Evolutionary conservation across 2,113 vertebrate genomes (phyloP).

Genomic region (Nestor notabilis): DNA sequence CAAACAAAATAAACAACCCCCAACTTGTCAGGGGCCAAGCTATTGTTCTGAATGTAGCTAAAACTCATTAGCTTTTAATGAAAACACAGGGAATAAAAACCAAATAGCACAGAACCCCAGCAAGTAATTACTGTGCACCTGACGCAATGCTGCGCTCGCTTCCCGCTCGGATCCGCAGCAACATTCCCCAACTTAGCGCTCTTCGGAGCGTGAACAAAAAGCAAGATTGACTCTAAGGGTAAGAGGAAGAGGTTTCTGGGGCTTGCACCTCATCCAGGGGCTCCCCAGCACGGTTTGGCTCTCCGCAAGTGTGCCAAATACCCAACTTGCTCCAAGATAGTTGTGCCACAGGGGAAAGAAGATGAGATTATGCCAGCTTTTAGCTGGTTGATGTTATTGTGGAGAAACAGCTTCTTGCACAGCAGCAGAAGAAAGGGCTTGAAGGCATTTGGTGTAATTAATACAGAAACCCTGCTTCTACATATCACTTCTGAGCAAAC

Average conservation of each 20-base stretch:
- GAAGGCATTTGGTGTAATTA: neutral
- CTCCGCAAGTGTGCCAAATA: neutral
- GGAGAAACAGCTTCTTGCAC: neutral
- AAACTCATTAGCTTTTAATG: constrained; percentile 78
- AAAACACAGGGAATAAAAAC: constrained; percentile 77
- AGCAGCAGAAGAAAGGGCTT: neutral
- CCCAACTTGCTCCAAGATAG: neutral
- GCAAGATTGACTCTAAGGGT: constrained; percentile 32
- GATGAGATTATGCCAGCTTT: neutral
- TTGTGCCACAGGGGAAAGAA: neutral
- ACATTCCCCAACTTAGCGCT: constrained; percentile 44
- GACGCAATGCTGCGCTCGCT: constrained; percentile 55
- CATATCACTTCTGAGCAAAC: neutral
- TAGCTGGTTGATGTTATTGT: neutral
- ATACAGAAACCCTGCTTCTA: neutral
- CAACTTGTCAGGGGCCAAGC: constrained; percentile 65
- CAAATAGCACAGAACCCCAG: constrained; percentile 70
- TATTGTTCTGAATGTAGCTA: constrained; percentile 67
- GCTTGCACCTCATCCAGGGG: neutral
- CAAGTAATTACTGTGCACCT: constrained; percentile 71
- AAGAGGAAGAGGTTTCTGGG: constrained; percentile 27
- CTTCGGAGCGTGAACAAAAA: constrained; percentile 43
- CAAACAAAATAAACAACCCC: constrained; percentile 28
- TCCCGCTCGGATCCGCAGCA: constrained; percentile 28
- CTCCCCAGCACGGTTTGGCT: neutral